Conservation (phyloP, 2,113 vertebrate species). For the Scatophagus argus region DNA sequence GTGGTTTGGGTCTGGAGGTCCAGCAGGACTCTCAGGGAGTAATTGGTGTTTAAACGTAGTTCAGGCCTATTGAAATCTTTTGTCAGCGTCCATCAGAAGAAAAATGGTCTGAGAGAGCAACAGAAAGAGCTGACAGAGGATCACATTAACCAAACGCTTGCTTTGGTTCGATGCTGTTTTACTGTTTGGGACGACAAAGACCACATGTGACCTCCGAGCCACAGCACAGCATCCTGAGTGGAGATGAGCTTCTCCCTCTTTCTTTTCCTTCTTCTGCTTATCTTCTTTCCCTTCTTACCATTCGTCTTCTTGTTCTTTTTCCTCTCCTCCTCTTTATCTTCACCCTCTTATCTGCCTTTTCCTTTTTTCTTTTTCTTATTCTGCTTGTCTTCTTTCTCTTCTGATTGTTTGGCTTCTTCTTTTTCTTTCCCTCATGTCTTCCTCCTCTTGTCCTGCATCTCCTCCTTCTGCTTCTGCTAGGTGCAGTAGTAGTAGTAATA, state of each 20-base stretch:
- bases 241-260: background rate
- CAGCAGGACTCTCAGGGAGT: background rate
- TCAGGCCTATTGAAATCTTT: conserved; percentile 4
- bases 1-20: background rate
- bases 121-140: background rate
- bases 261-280: background rate
- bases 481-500: background rate
- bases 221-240: no score
- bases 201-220: no score
- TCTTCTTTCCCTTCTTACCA: background rate
- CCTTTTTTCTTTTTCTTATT: no score
- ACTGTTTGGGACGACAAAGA: background rate
- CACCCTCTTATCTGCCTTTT: no score
- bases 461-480: background rate
- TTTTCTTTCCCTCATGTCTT: background rate
- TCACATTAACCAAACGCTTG: background rate
- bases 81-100: conserved; percentile 18
- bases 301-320: no score
- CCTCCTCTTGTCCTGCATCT: background rate
- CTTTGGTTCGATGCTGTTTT: background rate
- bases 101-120: background rate
- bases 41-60: conserved; percentile 14
- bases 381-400: background rate
- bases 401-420: background rate
- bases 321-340: background rate